Percentiles rank a stretch among this genome's conserved stretches.
Conservation (phyloP, 1,140 invertebrate species). For the Drosophila oshimai region DNA sequence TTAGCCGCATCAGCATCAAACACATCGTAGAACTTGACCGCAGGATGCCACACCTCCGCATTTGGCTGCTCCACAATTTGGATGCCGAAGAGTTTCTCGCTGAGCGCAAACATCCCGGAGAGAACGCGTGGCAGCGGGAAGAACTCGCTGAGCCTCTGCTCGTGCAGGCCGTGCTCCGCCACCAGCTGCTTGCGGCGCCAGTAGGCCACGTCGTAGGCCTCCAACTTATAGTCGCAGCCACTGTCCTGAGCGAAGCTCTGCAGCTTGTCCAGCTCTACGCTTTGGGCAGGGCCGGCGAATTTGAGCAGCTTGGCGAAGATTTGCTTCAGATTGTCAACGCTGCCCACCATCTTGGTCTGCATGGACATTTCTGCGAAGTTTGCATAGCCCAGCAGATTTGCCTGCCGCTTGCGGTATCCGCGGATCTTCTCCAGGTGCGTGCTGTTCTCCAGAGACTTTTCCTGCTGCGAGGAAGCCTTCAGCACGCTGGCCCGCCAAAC, state of each 20-base stretch:
- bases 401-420: conserved; percentile 86
- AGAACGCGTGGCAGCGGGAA: conserved; percentile 93
- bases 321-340: conserved; percentile 89
- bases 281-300: conserved; percentile 88
- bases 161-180: conserved; percentile 87
- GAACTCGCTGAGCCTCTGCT: conserved; percentile 89
- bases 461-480: conserved; percentile 87
- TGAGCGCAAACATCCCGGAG: conserved; percentile 88
- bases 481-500: conserved; percentile 90
- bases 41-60: conserved; percentile 90
- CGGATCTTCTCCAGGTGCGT: conserved; percentile 91
- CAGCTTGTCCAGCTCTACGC: conserved; percentile 89
- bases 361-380: conserved; percentile 93
- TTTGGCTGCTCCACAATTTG: conserved; percentile 88
- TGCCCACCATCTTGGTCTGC: conserved; percentile 97
- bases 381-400: conserved; percentile 90
- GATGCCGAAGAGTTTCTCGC: conserved; percentile 91
- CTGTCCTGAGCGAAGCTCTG: conserved; percentile 89
- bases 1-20: conserved; percentile 86
- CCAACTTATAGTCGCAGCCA: conserved; percentile 88
- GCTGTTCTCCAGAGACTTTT: conserved; percentile 88
- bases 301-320: conserved; percentile 88
- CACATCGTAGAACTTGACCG: conserved; percentile 93
- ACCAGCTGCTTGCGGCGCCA: conserved; percentile 90
- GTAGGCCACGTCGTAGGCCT: conserved; percentile 93